Conservation (phyloP, 2,113 vertebrate species). For the Cinclus mexicanus region DNA sequence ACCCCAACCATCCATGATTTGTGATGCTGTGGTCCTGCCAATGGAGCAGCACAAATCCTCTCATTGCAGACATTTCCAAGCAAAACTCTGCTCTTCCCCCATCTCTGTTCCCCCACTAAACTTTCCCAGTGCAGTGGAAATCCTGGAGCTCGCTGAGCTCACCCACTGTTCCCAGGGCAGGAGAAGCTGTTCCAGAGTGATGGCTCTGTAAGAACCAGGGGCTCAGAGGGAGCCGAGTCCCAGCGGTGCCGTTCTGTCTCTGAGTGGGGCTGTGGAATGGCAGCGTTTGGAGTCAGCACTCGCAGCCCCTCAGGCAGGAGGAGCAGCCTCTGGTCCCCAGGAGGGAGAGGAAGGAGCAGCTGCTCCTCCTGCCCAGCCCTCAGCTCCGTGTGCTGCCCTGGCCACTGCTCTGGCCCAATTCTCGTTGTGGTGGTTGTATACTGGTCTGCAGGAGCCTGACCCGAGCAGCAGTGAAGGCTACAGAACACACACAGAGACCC, state of each 20-base stretch:
- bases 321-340: neutral
- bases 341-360: neutral
- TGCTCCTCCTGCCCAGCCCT: neutral
- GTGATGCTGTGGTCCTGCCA: neutral
- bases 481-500: neutral
- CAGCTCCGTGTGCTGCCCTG: rapidly evolving
- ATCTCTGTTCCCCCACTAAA: neutral
- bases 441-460: too few species aligned
- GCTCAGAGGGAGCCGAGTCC: neutral
- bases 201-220: neutral
- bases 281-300: rapidly evolving
- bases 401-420: rapidly evolving
- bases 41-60: neutral
- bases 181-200: neutral
- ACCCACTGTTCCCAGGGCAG: neutral
- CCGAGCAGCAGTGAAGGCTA: neutral
- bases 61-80: neutral
- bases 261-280: neutral
- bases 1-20: neutral
- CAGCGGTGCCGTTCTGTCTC: neutral
- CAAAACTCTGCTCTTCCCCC: neutral
- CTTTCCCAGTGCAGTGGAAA: neutral
- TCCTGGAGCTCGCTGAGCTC: neutral
- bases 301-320: neutral
- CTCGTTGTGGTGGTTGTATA: rapidly evolving